Percentiles rank a stretch among this genome's conserved stretches.
Conservation (phyloP, 2,888 invertebrate species). For the Agrochola macilenta region DNA sequence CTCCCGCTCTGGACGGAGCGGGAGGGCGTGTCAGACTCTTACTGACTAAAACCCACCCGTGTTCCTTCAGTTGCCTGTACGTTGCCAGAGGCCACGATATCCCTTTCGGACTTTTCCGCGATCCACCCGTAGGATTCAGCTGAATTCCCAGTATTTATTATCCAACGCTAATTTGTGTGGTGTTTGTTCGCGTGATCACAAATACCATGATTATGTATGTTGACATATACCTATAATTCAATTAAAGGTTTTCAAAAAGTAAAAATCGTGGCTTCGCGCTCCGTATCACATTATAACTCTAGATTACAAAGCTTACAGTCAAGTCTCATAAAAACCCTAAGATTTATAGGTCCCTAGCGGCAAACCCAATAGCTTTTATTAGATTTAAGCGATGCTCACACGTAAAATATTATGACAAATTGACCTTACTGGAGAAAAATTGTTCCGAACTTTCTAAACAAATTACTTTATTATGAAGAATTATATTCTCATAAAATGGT, state of each 20-base stretch:
- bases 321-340: constrained; percentile 70
- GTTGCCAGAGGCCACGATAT: too few relatives aligned
- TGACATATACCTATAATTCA: neutral
- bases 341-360: constrained; percentile 73
- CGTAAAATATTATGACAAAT: constrained; percentile 72
- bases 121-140: neutral
- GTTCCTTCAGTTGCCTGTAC: too few relatives aligned
- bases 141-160: neutral
- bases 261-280: neutral
- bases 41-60: too few relatives aligned
- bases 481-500: neutral
- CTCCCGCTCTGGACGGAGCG: too few relatives aligned
- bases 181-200: too few relatives aligned
- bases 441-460: constrained; percentile 23
- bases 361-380: constrained; percentile 70
- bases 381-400: constrained; percentile 69
- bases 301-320: constrained; percentile 70
- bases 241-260: neutral
- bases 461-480: constrained; percentile 22
- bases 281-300: constrained; percentile 64
- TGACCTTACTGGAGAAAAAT: constrained; percentile 46
- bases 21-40: too few relatives aligned
- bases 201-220: neutral
- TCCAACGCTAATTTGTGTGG: neutral
- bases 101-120: too few relatives aligned